Conservation (phyloP, 2,888 invertebrate species). For the Elmis aenea region DNA sequence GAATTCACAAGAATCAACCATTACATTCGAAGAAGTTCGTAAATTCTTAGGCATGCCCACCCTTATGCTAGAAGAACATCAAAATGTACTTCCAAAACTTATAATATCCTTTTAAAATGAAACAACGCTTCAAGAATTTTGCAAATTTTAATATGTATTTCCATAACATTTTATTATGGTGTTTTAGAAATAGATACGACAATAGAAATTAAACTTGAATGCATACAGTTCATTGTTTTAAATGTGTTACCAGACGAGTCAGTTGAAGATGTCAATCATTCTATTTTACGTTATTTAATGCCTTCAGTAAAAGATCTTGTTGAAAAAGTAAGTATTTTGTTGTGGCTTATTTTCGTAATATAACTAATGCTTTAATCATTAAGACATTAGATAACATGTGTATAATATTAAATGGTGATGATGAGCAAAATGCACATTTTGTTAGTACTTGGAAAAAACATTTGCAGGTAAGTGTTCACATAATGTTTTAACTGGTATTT, state of each 20-base stretch:
- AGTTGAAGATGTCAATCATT: constrained; percentile 7
- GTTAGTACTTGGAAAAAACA: no score
- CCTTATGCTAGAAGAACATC: no score
- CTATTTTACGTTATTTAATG: constrained; percentile 12
- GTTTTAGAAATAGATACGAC: constrained; percentile 7
- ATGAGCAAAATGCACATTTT: no score
- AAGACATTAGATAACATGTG: no score
- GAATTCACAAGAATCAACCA: not conserved
- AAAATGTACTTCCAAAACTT: no score
- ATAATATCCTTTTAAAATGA: constrained; percentile 18
- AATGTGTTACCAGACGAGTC: constrained; percentile 9
- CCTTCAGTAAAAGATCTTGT: constrained; percentile 12
- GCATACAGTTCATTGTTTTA: constrained; percentile 8
- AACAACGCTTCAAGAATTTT: no score
- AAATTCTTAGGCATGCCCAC: no score
- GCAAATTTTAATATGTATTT: constrained; percentile 6
- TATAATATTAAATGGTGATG: no score
- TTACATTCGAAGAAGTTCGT: no score
- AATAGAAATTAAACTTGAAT: constrained; percentile 8
- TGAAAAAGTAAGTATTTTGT: constrained; percentile 12
- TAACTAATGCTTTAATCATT: no score
- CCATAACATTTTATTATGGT: constrained; percentile 11
- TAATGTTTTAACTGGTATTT: no score
- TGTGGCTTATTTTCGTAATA: no score
- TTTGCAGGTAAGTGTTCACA: constrained; percentile 25